Conservation (phyloP, 2,797 vertebrate species). For the Anabacerthia variegaticeps region DNA sequence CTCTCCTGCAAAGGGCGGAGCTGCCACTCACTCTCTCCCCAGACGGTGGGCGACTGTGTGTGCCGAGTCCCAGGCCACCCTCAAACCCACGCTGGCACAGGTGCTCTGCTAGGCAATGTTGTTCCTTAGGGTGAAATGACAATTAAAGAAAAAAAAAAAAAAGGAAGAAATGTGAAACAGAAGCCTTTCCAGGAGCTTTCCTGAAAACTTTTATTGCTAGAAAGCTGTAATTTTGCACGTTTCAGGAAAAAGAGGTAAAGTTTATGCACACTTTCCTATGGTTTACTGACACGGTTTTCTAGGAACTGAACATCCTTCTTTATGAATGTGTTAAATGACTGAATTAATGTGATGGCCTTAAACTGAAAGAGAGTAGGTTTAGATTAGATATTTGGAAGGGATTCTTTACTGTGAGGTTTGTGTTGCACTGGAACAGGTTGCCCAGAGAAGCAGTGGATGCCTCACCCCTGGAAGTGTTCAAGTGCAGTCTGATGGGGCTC, state of each 20-base stretch:
- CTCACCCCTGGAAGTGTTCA: not conserved
- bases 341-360: not conserved
- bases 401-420: not conserved
- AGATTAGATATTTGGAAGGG: not conserved
- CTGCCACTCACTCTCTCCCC: accelerated
- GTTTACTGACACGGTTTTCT: not conserved
- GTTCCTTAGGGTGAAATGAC: not conserved
- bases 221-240: not conserved
- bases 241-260: not conserved
- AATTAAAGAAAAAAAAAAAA: not conserved
- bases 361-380: not conserved
- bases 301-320: not conserved
- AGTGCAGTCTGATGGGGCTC: not conserved
- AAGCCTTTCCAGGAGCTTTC: not conserved
- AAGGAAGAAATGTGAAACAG: not conserved
- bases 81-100: not conserved
- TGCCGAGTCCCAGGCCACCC: accelerated
- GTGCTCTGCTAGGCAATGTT: not conserved
- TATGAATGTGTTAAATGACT: not conserved
- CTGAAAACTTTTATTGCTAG: not conserved
- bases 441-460: not conserved
- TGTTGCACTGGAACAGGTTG: not conserved
- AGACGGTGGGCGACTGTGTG: accelerated
- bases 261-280: accelerated
- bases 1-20: accelerated